These are phyloP conservation scores for Hanleya hanleyi DNA, from an alignment of 2,888 invertebrate genomes.

Conservation along the genomic window DNA sequence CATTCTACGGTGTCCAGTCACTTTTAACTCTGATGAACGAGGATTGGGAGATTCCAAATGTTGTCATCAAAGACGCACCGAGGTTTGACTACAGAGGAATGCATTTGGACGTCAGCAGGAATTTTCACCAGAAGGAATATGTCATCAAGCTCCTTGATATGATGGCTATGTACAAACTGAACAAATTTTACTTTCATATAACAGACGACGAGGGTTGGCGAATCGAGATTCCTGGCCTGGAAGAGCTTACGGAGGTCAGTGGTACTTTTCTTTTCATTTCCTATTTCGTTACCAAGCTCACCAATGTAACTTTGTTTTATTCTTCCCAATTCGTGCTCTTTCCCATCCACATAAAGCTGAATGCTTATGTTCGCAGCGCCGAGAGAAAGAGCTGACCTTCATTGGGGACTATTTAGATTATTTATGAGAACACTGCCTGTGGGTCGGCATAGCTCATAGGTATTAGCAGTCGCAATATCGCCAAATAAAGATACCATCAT, in stretches of 20 bases:
- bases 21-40: slow-evolving; percentile 42
- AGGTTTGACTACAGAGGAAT: slow-evolving; percentile 65
- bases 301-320: no score
- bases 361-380: no score
- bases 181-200: slow-evolving; percentile 68
- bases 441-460: no score
- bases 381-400: no score
- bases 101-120: slow-evolving; percentile 67
- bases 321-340: no score
- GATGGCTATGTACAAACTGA: slow-evolving; percentile 70
- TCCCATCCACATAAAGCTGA: no score
- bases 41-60: slow-evolving; percentile 37
- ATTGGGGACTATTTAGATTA: no score
- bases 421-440: no score
- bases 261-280: no score
- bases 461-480: no score
- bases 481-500: no score
- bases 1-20: slow-evolving; percentile 61
- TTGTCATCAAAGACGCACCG: slow-evolving; percentile 53
- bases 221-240: slow-evolving; percentile 66
- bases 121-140: slow-evolving; percentile 58
- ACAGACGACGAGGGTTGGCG: slow-evolving; percentile 72
- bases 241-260: slow-evolving; percentile 64
- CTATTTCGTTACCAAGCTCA: no score
- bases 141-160: slow-evolving; percentile 55